Conservation (phyloP, 2,113 vertebrate genomes). For the Brachyistius frenatus region DNA sequence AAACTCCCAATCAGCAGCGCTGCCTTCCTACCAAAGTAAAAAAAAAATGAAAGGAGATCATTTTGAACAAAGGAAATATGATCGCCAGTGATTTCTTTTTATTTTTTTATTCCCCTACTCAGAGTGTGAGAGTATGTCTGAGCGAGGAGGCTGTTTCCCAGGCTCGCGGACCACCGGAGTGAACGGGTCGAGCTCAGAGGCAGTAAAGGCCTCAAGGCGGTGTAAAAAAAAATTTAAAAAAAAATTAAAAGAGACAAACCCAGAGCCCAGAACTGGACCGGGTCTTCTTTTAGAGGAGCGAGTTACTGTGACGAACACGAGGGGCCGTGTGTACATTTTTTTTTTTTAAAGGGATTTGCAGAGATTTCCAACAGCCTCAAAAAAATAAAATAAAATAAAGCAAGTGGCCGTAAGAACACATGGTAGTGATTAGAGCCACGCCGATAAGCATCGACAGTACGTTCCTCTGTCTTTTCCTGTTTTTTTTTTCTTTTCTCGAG, state of each 20-base stretch:
- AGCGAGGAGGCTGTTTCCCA: constrained; percentile 62
- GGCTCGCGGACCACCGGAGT: constrained; percentile 67
- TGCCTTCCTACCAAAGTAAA: constrained; percentile 64
- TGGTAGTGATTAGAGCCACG: constrained; percentile 85
- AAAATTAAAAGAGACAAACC: constrained; percentile 33
- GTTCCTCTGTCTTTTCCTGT: constrained; percentile 26
- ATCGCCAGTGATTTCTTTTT: constrained; percentile 42
- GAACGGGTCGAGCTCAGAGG: constrained; percentile 62
- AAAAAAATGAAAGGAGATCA: constrained; percentile 63
- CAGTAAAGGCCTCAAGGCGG: constrained; percentile 64
- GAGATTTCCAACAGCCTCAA: constrained; percentile 85
- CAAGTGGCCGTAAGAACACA: constrained; percentile 82
- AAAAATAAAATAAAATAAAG: constrained; percentile 70
- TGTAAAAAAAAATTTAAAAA: constrained; percentile 24
- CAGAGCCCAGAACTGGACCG: constrained; percentile 54
- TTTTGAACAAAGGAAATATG: constrained; percentile 68
- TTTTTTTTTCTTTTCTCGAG: constrained; percentile 11
- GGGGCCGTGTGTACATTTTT: constrained; percentile 81
- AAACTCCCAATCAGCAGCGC: constrained; percentile 62
- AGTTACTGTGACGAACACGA: constrained; percentile 79
- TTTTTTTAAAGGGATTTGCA: constrained; percentile 77
- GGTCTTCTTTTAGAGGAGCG: constrained; percentile 74
- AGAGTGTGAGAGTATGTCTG: constrained; percentile 35
- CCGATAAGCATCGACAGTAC: constrained; percentile 65
- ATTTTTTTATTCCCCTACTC: background rate